phyloP scores from a whole-genome alignment of 2,888 invertebrate species.

The Subacronicta megacephala region DNA sequence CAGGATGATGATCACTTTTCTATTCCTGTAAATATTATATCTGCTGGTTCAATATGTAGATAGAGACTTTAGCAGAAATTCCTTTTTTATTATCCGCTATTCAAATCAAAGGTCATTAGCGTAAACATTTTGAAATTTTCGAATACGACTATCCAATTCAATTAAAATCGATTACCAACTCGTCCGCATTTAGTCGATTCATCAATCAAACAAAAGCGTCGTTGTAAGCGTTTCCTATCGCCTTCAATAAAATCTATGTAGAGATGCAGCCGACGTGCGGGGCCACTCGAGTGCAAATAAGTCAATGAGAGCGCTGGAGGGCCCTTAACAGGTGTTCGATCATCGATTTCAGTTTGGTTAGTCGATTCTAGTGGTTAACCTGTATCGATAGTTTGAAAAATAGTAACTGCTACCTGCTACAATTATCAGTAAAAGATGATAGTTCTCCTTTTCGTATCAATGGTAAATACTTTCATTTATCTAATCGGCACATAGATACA shows the following conservation, averaged over 20 bases:
- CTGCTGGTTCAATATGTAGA: too few species aligned
- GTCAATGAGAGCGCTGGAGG: slow-evolving; percentile 63
- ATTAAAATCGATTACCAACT: slow-evolving; percentile 27
- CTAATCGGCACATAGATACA: too few species aligned
- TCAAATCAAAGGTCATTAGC: background rate
- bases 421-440: too few species aligned
- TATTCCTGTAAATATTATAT: too few species aligned
- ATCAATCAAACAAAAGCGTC: slow-evolving; percentile 45
- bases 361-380: slow-evolving; percentile 57
- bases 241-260: slow-evolving; percentile 55
- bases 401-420: too few species aligned
- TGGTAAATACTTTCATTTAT: too few species aligned
- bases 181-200: slow-evolving; percentile 16
- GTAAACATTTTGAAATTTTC: background rate
- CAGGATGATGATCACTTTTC: too few species aligned
- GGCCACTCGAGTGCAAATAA: slow-evolving; percentile 63
- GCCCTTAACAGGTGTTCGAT: slow-evolving; percentile 80
- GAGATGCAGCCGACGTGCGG: slow-evolving; percentile 56
- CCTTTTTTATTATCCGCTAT: too few species aligned
- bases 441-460: too few species aligned
- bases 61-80: too few species aligned
- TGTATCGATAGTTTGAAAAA: slow-evolving; percentile 52
- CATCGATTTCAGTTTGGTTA: slow-evolving; percentile 70
- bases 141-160: slow-evolving; percentile 11
- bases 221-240: slow-evolving; percentile 28